Evolutionary conservation across 1,140 invertebrate species (phyloP).

Genomic region (Drosophila tropicalis): DNA sequence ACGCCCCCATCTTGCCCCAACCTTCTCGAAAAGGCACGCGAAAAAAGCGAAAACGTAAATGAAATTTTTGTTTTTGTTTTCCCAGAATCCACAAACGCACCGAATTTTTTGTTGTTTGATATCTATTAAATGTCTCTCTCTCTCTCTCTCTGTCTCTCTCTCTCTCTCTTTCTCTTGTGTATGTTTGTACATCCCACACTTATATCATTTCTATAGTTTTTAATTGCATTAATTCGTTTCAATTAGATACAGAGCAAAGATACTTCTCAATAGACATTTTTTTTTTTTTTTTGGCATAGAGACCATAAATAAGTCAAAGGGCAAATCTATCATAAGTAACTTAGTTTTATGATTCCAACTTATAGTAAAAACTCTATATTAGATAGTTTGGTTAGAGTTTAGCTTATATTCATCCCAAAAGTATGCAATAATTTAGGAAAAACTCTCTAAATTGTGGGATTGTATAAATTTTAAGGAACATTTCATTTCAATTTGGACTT

Average conservation of each 20-base stretch:
- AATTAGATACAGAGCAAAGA: slow-evolving; percentile 47
- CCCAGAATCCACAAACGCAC: slow-evolving; percentile 30
- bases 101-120: slow-evolving; percentile 2
- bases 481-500: no score
- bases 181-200: slow-evolving; percentile 6
- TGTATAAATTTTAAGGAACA: no score
- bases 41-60: slow-evolving; percentile 52
- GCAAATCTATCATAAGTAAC: no score
- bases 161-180: neutral
- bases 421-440: no score
- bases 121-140: slow-evolving; percentile 13
- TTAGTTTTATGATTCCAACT: no score
- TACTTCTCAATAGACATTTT: slow-evolving; percentile 10
- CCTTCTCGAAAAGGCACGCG: slow-evolving; percentile 24
- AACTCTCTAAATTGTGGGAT: no score
- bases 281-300: neutral
- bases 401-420: no score
- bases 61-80: slow-evolving; percentile 17
- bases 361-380: no score
- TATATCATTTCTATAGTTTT: slow-evolving; percentile 49
- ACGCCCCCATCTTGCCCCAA: neutral
- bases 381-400: no score
- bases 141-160: neutral
- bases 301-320: neutral
- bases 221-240: slow-evolving; percentile 78